Evolutionary conservation across 2,888 invertebrate species (phyloP), one percentile per base, ranked within the genome.

Genomic region (Hofmannophila pseudospretella): DNA sequence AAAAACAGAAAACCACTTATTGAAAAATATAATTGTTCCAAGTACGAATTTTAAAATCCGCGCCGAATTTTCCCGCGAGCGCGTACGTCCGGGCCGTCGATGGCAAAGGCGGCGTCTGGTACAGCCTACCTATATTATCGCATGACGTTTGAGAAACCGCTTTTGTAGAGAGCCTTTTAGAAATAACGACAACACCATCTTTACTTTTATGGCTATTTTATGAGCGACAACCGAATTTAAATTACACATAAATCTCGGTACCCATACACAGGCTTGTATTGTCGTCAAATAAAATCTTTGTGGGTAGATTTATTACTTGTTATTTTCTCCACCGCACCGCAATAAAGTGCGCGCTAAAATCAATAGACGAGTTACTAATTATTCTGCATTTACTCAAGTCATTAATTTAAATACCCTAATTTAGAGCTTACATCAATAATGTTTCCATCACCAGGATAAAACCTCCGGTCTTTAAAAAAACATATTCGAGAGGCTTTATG

Each of bases 91-190:
- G 62, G 39, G 53, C 61, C 44, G 47, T 47, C 36, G 45, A 53
- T 49, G 58, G 58, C 61, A 45, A 59, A 54, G 66, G 68, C 67
- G 70, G 70, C 63, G 58, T 73, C 72, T 78, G 65, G 58, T 49
- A 49, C 56, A 62, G 64, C 62, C 65, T 63, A 62, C 62, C 65
- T 63, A 62, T 65, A 64, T 58, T 60, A 61, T 62, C 56, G 53
- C 49, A 47, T 48, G 51, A 49, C 47, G 38, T 45, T 47, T 39
- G 23, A n/a, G 60, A 61, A 61, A 56, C 63, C 63, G 62, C 51
- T 51, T 39, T 51, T 44, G 27, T 32, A 38, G 46, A 58, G 41
- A 38, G 35, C 28, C 39, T 10, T 68, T 77, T 67, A 71, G 30
- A 62, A 10, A n/a, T 10, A 7, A 57, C 64, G 68, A 20, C 22